Evolutionary conservation across 2,888 invertebrate species (phyloP).

Genomic region (Microplitis manilae): DNA sequence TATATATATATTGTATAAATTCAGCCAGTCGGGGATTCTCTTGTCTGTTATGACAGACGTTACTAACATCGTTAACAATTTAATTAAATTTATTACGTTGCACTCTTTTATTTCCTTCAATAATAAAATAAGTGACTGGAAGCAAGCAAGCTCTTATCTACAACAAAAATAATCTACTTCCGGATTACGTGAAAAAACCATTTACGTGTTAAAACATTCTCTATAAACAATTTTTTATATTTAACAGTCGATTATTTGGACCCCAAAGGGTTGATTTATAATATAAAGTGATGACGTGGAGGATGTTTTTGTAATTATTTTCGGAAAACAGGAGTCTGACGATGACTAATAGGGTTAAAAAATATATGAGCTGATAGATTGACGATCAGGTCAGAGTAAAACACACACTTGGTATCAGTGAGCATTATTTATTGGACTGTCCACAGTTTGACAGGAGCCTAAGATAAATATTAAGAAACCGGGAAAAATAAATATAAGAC

Average conservation of each 20-base stretch:
- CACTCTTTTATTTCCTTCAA: conserved; percentile 61
- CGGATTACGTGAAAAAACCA: too few species aligned
- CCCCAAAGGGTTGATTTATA: too few species aligned
- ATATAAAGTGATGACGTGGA: neutral
- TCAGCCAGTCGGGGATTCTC: neutral
- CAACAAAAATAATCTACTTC: too few species aligned
- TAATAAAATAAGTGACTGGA: conserved; percentile 26
- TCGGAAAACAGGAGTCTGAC: neutral
- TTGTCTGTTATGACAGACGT: conserved; percentile 32
- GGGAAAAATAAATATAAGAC: neutral
- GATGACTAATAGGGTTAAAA: neutral
- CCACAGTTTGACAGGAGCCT: neutral
- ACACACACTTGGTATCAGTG: neutral
- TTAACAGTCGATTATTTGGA: too few species aligned
- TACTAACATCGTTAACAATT: conserved; percentile 65
- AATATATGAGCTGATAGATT: neutral
- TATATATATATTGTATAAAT: neutral
- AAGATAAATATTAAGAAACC: conserved; percentile 1
- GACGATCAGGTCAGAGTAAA: neutral
- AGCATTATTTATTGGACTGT: neutral
- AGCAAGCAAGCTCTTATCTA: too few species aligned
- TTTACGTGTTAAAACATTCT: too few species aligned
- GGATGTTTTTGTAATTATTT: neutral
- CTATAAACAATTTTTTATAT: too few species aligned
- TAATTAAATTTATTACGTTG: conserved; percentile 66